Evolutionary conservation across 2,888 invertebrate species (phyloP).

Genomic region (Conops quadrifasciatus): DNA sequence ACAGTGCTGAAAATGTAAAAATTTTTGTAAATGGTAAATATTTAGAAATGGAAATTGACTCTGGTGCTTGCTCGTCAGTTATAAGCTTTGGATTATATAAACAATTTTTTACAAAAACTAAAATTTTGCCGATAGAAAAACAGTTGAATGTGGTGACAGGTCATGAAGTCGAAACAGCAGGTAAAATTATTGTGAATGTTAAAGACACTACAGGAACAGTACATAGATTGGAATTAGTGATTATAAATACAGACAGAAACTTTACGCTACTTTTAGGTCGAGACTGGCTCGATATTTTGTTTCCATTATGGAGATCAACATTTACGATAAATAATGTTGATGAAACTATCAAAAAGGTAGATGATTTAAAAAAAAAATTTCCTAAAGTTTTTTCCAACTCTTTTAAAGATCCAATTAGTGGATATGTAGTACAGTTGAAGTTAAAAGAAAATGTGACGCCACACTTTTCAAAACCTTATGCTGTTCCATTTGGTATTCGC

Average conservation of each 20-base stretch:
- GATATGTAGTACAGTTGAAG: not conserved
- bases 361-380: slow-evolving; percentile 4
- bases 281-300: slow-evolving; percentile 41
- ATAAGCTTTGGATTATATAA: not conserved
- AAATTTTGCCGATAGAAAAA: not conserved
- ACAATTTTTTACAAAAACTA: not conserved
- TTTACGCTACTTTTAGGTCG: slow-evolving; percentile 44
- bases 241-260: not conserved
- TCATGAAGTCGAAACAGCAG: not conserved
- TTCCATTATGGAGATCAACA: slow-evolving; percentile 19
- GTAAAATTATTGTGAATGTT: not conserved
- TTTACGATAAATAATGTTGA: slow-evolving; percentile 22
- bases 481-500: not conserved
- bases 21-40: not conserved
- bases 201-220: no score
- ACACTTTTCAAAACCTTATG: no score
- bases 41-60: not conserved
- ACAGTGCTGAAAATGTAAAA: not conserved
- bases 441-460: not conserved
- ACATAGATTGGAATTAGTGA: not conserved
- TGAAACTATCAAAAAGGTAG: not conserved
- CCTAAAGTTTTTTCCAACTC: not conserved
- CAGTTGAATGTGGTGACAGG: not conserved
- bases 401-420: not conserved
- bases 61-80: not conserved